Conservation (phyloP, 35 echinoderm and acorn worm species). For the Chiridota heheva region DNA sequence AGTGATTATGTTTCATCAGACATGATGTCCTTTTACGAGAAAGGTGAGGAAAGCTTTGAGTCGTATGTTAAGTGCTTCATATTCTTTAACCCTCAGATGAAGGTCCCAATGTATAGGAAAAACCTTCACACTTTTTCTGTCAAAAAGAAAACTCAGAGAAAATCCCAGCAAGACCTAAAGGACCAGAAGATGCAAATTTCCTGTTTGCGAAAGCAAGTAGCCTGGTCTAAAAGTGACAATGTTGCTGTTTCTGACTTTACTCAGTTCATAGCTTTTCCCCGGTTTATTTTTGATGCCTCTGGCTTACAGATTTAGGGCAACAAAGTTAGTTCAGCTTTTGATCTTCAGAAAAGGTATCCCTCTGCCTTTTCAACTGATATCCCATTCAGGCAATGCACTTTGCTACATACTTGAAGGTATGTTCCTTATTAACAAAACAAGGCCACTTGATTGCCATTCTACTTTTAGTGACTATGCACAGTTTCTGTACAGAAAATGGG, state of each 20-base stretch:
- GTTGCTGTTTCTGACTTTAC: neutral
- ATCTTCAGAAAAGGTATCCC: slow-evolving; percentile 14
- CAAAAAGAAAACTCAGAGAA: neutral
- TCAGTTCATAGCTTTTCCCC: slow-evolving; percentile 43
- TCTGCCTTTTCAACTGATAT: too few species aligned
- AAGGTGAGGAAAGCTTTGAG: slow-evolving; percentile 7
- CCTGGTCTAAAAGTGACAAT: slow-evolving; percentile 20
- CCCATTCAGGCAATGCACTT: too few species aligned
- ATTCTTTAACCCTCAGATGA: neutral
- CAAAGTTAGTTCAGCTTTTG: slow-evolving; percentile 14
- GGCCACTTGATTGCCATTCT: slow-evolving; percentile 21
- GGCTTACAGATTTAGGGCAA: slow-evolving; percentile 35
- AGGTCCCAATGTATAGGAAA: neutral
- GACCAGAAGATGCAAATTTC: slow-evolving; percentile 43
- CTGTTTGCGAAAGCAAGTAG: slow-evolving; percentile 41
- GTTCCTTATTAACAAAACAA: slow-evolving; percentile 37
- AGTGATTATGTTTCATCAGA: neutral
- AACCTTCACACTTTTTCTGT: slow-evolving; percentile 6
- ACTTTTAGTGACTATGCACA: slow-evolving; percentile 33
- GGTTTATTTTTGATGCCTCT: slow-evolving; percentile 18
- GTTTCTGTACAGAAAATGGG: slow-evolving; percentile 38
- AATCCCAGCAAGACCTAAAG: slow-evolving; percentile 19
- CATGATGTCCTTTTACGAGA: slow-evolving; percentile 10
- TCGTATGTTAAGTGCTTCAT: slow-evolving; percentile 14
- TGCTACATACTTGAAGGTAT: too few species aligned